phyloP scores from a whole-genome alignment of 2,113 vertebrate species.

The Scolopax mira region DNA sequence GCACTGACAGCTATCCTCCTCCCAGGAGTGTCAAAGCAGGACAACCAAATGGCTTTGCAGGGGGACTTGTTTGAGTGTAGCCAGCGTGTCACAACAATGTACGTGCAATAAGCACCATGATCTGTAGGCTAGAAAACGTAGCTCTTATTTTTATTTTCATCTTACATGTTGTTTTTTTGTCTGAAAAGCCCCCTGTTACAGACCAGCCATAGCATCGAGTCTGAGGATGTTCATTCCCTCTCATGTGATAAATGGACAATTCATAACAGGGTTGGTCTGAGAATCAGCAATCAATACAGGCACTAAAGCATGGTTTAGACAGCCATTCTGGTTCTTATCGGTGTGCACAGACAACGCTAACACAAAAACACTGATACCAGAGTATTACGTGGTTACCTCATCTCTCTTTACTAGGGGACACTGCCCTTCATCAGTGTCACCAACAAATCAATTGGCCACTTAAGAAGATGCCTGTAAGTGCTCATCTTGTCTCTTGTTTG shows the following conservation, averaged over 20 bases:
- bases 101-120: background rate
- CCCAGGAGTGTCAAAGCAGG: background rate
- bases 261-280: conserved; percentile 49
- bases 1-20: background rate
- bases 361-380: conserved; percentile 51
- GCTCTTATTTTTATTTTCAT: conserved; percentile 28
- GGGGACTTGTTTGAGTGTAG: background rate
- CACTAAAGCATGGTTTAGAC: conserved; percentile 32
- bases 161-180: conserved; percentile 20
- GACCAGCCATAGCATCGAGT: background rate
- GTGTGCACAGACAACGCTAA: conserved; percentile 51
- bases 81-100: background rate
- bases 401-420: conserved; percentile 49
- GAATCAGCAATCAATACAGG: conserved; percentile 63
- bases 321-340: conserved; percentile 56
- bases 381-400: conserved; percentile 45
- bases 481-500: conserved; percentile 34
- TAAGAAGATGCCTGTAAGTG: conserved; percentile 23
- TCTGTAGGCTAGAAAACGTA: background rate
- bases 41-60: background rate
- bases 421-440: conserved; percentile 61
- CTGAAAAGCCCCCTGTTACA: background rate
- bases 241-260: conserved; percentile 60
- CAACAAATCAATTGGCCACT: conserved; percentile 64
- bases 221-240: conserved; percentile 34